Evolutionary conservation across 2,113 vertebrate genomes (phyloP).

Genomic region (Thunnus thynnus): DNA sequence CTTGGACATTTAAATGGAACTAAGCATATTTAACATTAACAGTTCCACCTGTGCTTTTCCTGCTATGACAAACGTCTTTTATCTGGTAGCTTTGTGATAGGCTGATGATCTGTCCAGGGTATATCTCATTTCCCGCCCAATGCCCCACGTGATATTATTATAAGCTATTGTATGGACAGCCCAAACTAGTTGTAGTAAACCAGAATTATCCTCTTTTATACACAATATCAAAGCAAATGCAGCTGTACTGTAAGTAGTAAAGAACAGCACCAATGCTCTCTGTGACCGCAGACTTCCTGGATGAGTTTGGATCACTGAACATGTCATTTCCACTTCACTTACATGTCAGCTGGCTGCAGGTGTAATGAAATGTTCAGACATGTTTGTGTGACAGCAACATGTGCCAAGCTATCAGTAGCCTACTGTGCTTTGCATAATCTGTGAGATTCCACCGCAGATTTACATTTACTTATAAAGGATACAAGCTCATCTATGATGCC

Average conservation of each 20-base stretch:
- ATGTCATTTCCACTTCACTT: constrained; percentile 84
- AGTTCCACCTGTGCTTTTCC: too few relatives aligned
- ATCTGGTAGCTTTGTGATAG: too few relatives aligned
- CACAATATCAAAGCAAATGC: not conserved
- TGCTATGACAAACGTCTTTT: too few relatives aligned
- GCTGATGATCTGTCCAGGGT: too few relatives aligned
- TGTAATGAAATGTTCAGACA: constrained; percentile 73
- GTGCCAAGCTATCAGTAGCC: constrained; percentile 77
- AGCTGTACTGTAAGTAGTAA: constrained; percentile 44
- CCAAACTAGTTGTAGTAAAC: not conserved
- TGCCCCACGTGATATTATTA: not conserved
- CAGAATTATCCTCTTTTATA: not conserved
- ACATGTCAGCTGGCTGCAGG: constrained; percentile 77
- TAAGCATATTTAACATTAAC: too few relatives aligned
- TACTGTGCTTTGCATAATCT: constrained; percentile 39
- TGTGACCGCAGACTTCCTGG: constrained; percentile 81
- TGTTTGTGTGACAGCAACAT: constrained; percentile 67
- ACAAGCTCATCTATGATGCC: constrained; percentile 60
- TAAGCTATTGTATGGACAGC: not conserved
- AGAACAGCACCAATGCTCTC: constrained; percentile 71
- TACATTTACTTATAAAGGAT: constrained; percentile 34
- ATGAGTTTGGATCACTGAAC: constrained; percentile 76
- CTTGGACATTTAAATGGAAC: too few relatives aligned
- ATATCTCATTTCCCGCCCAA: too few relatives aligned
- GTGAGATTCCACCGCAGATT: constrained; percentile 42